Conservation (phyloP, 2,888 invertebrate species). For the Tridacna gigas region DNA sequence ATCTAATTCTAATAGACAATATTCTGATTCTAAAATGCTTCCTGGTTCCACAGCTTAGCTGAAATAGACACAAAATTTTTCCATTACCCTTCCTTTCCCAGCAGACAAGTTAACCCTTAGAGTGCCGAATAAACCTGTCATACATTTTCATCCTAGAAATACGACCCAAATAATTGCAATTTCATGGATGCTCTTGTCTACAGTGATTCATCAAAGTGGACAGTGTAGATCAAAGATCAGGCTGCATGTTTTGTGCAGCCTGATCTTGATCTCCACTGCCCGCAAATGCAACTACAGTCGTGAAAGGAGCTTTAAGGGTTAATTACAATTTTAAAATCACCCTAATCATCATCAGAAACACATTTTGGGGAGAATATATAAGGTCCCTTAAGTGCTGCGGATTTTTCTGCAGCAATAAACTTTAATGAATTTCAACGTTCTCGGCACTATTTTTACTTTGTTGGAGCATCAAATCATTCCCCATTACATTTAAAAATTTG, state of each 20-base stretch:
- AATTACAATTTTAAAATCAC: conserved; percentile 19
- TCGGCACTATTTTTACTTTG: conserved; percentile 3
- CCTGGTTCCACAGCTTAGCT: not conserved
- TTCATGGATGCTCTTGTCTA: too few species aligned
- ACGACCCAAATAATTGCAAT: too few species aligned
- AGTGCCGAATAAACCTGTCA: too few species aligned
- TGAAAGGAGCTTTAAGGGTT: too few species aligned
- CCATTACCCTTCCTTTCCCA: not conserved
- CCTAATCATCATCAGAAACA: not conserved
- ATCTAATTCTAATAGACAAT: too few species aligned
- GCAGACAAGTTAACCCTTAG: conserved; percentile 20
- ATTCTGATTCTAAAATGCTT: too few species aligned
- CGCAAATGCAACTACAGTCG: too few species aligned
- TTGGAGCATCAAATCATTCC: not conserved
- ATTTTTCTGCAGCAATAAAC: conserved; percentile 6
- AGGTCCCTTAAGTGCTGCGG: conserved; percentile 6
- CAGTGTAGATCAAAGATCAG: too few species aligned
- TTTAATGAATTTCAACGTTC: conserved; percentile 26
- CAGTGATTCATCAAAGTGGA: too few species aligned
- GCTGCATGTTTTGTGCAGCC: too few species aligned
- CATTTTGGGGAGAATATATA: not conserved
- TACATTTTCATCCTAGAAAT: too few species aligned
- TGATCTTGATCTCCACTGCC: too few species aligned
- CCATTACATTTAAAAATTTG: not conserved
- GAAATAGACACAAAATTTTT: not conserved